Evolutionary conservation across 1,140 invertebrate species (phyloP), one percentile per base, ranked within the genome.

Genomic region (Ganaspis sp.): DNA sequence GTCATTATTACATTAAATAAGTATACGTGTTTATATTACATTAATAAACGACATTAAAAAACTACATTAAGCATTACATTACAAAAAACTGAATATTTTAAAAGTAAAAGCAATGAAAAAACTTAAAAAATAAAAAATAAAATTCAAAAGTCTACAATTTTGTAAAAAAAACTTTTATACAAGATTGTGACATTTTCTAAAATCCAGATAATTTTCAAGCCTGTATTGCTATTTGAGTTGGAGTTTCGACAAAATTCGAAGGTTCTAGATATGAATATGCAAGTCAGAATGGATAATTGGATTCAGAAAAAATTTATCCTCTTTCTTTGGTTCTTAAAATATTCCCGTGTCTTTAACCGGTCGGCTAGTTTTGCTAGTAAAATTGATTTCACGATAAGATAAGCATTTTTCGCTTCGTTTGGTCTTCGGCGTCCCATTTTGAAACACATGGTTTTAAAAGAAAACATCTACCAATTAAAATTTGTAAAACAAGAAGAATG

Each of bases 381-480:
- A 64, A 64, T 34, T 64, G 58, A 64, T 64, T 64, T 64, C 23
- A 29, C 23, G 58, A 64, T 64, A 64, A 64, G 58, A 64, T 64
- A 64, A 64, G 26, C 58, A 64, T 64, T 64, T 64, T 64, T 64
- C 58, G 58, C 58, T 64, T 64, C 58, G 26, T 64, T 64, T 64
- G 54, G 58, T 64, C 58, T 64, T 29, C 26, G 58, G 29, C 58
- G 58, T 64, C 29, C 58, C 58, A 64, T 64, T 64, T 64, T 64
- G 58, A 64, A 64, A 64, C 58, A 64, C 26, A 34, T 64, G 58
- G 58, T 64, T 64, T n/a, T 17, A 49, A 5, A 17, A 49, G n/a
- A 64, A 64, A 64, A 64, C 58, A 29, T 64, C 15, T 29, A 64
- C 11, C 58, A 64, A 64, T 64, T 26, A 29, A 64, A 64, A 64